A percentile compares a stretch with the other conserved stretches of the same genome.
Conservation (phyloP, 2,113 vertebrate genomes). For the Oxyruncus cristatus region DNA sequence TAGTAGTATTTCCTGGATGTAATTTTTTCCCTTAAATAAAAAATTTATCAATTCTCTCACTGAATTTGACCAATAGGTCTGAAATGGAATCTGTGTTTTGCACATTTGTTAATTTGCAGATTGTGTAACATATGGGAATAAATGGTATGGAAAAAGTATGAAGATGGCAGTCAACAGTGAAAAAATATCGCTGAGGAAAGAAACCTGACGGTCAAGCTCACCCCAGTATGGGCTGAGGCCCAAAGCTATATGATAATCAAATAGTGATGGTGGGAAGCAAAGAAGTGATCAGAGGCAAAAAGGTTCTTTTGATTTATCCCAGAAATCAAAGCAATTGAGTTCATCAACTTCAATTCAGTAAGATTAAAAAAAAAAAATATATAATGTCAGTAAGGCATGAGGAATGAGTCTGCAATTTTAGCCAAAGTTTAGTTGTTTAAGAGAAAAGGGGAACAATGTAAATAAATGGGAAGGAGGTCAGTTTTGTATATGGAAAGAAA, state of each 20-base stretch:
- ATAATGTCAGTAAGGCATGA: not conserved
- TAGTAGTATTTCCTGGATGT: not conserved
- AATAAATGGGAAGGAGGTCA: not conserved
- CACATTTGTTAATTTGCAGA: not conserved
- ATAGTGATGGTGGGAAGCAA: not conserved
- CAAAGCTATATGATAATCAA: not conserved
- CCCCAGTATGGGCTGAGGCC: not conserved
- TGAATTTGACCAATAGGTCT: not conserved
- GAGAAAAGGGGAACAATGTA: not conserved
- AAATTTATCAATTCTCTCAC: not conserved
- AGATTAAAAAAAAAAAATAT: not conserved
- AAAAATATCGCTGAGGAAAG: not conserved
- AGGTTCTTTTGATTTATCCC: not conserved
- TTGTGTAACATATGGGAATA: not conserved
- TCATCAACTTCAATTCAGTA: not conserved
- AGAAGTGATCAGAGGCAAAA: not conserved
- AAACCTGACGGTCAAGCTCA: not conserved
- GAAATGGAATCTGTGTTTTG: not conserved
- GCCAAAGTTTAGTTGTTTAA: not conserved
- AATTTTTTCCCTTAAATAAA: not conserved
- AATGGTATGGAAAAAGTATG: not conserved
- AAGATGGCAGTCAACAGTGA: not conserved
- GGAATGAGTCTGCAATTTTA: not conserved
- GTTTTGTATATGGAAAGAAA: not conserved
- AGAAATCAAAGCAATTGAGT: not conserved